Base-by-base conservation (phyloP, 1,140 invertebrate genomes). In the Pogonus chalceus region DNA sequence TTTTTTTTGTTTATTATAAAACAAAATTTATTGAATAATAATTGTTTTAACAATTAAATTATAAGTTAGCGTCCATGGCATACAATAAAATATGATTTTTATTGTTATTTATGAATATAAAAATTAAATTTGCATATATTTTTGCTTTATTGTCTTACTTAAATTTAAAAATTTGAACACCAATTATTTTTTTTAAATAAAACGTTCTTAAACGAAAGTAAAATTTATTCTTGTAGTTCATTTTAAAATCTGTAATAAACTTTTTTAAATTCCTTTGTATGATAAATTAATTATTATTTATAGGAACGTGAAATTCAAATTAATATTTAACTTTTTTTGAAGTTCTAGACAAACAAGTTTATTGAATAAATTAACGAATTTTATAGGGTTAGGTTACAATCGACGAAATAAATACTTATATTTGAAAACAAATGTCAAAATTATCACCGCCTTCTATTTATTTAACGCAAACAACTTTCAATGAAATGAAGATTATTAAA, bases 321-420 rank as follows among this genome's bases (percentile, higher is more conserved):
- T 16, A 43, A 43, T 7, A n/a, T n/a, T 18, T 43, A 16, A 7
- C 9, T 12, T 12, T 7, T 16, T 12, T 4, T 43, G 37, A 4
- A 43, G 37, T 43, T n/a, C n/a, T n/a, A 16, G 18, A 43, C 18
- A 43, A 43, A 43, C 37, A 43, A 43, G 37, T 43, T 43, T 12
- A 12, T 4, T 43, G 37, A 43, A 43, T 43, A 12, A 9, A 43
- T 43, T 43, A 43, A 43, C 7, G 37, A 43, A 7, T 10, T 10
- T 9, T 7, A 12, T 18, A 43, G 37, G 37, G 37, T 43, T 7
- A 43, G 37, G 37, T 43, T 43, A 7, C 37, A 43, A 18, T 43
- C 37, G 18, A 43, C 37, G 7, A 43, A 16, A 9, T 4, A 43
- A 43, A 43, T 43, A 43, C 18, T 43, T 31, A 31, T 31, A 14